Evolutionary conservation across 2,113 vertebrate genomes (phyloP).

Genomic region (Leptobrachium leishanense): DNA sequence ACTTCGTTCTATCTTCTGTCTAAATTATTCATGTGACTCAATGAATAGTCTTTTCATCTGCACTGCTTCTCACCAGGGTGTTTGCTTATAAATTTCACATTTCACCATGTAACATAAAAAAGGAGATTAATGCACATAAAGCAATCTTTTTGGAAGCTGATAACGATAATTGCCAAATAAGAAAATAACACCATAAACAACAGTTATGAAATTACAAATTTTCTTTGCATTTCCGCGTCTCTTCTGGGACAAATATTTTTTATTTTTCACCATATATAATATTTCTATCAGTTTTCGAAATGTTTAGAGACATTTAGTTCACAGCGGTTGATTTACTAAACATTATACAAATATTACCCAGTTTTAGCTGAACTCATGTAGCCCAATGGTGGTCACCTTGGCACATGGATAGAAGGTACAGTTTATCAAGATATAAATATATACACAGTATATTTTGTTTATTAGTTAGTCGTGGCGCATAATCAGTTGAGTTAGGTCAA

Average conservation of each 20-base stretch:
- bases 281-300: background rate
- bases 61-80: conserved; percentile 38
- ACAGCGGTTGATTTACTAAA: too few relatives aligned
- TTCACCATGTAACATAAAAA: conserved; percentile 27
- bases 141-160: conserved; percentile 3
- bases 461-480: too few relatives aligned
- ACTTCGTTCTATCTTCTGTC: conserved; percentile 24
- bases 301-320: background rate
- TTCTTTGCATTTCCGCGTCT: background rate
- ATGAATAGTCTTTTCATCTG: conserved; percentile 46
- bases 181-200: conserved; percentile 15
- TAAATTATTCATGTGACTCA: conserved; percentile 46
- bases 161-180: conserved; percentile 21
- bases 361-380: too few relatives aligned
- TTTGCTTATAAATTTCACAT: conserved; percentile 45
- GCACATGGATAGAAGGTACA: too few relatives aligned
- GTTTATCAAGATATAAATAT: too few relatives aligned
- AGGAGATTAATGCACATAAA: conserved; percentile 19
- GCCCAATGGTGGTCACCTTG: too few relatives aligned
- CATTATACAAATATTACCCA: too few relatives aligned
- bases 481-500: too few relatives aligned
- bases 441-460: too few relatives aligned
- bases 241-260: background rate
- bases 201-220: conserved; percentile 19
- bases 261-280: background rate